Percentiles rank a stretch among this genome's conserved stretches.
Evolutionary conservation across 1,140 invertebrate genomes (phyloP).

Genomic region (Acromyrmex heyeri): DNA sequence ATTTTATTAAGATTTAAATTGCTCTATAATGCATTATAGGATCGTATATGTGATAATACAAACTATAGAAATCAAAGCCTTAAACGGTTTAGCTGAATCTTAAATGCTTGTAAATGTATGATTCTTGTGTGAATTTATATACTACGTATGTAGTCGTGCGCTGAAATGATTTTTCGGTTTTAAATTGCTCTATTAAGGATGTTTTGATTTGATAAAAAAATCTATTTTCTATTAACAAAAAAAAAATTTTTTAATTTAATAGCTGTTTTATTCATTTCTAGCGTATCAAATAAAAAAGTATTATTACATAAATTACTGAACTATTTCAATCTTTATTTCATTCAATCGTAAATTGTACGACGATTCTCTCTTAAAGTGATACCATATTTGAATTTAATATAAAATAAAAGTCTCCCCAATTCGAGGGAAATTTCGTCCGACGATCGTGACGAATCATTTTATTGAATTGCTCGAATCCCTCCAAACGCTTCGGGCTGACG

Average conservation of each 20-base stretch:
- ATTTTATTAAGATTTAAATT: not conserved
- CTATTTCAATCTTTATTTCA: slow-evolving; percentile 10
- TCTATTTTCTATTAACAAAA: not conserved
- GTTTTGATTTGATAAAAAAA: not conserved
- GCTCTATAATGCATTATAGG: not conserved
- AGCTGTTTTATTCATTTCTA: not conserved
- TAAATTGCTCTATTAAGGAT: not conserved
- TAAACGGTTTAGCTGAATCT: no score
- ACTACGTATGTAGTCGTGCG: no score
- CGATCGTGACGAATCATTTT: not conserved
- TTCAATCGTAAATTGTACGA: slow-evolving; percentile 19
- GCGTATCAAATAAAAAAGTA: not conserved
- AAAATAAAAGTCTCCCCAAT: not conserved
- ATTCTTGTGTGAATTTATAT: no score
- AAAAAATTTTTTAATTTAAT: not conserved
- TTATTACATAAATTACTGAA: not conserved
- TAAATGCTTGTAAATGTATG: no score
- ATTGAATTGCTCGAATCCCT: slow-evolving; percentile 1
- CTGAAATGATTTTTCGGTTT: not conserved
- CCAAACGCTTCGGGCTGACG: not conserved
- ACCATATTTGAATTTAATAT: not conserved
- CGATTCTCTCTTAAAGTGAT: not conserved
- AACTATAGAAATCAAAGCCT: no score
- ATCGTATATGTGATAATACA: no score
- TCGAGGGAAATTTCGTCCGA: not conserved